Percentiles rank a stretch among this genome's conserved stretches.
Evolutionary conservation across 2,888 invertebrate genomes (phyloP).

Genomic region (Gandaritis pyraliata): DNA sequence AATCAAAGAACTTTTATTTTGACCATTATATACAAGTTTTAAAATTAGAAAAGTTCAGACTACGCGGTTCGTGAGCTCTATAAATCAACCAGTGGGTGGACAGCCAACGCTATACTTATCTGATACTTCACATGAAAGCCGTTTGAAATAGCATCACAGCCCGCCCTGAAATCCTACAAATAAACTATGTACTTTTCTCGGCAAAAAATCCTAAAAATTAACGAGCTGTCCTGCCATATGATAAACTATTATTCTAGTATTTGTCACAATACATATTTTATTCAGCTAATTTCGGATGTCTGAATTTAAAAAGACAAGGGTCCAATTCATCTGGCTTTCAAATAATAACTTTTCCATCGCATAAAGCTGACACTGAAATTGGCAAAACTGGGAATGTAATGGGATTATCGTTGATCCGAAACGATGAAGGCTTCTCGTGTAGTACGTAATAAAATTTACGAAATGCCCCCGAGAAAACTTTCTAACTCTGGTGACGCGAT

Average conservation of each 20-base stretch:
- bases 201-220: slow-evolving; percentile 5
- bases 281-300: slow-evolving; percentile 6
- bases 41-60: slow-evolving; percentile 45
- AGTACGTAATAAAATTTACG: slow-evolving; percentile 67
- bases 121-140: slow-evolving; percentile 40
- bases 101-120: slow-evolving; percentile 59
- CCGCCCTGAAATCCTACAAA: slow-evolving; percentile 9
- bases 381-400: slow-evolving; percentile 72
- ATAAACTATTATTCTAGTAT: slow-evolving; percentile 16
- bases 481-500: slow-evolving; percentile 40
- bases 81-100: slow-evolving; percentile 69
- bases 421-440: slow-evolving; percentile 66
- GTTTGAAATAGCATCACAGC: slow-evolving; percentile 31
- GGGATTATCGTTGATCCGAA: slow-evolving; percentile 74
- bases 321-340: slow-evolving; percentile 59
- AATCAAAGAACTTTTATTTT: too few species aligned
- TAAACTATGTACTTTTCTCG: slow-evolving; percentile 9
- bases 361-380: slow-evolving; percentile 65
- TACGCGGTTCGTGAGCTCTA: slow-evolving; percentile 48
- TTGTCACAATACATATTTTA: slow-evolving; percentile 13
- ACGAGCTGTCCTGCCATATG: slow-evolving; percentile 11
- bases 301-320: slow-evolving; percentile 13
- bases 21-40: neutral
- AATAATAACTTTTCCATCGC: slow-evolving; percentile 69
- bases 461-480: slow-evolving; percentile 60